phyloP scores from a whole-genome alignment of 1,140 invertebrate species.

The Periplaneta americana region DNA sequence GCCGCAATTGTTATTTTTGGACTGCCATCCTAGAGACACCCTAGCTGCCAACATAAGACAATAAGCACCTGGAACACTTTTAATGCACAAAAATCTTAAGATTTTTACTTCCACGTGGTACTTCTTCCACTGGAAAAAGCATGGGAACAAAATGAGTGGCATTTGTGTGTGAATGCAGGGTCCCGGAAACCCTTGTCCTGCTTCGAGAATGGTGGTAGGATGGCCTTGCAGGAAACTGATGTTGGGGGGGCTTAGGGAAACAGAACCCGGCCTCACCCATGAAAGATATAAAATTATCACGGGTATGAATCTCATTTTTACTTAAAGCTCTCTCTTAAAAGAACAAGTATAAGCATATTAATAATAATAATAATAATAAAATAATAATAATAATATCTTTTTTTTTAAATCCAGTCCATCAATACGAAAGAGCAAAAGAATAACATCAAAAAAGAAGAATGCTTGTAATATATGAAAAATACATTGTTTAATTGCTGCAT shows the following conservation, averaged over 20 bases:
- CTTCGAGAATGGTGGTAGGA: neutral
- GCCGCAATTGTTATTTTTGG: too few relatives aligned
- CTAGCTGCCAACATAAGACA: neutral
- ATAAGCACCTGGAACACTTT: neutral
- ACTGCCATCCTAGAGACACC: neutral
- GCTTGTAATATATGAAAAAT: slow-evolving; percentile 6
- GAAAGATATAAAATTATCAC: slow-evolving; percentile 5
- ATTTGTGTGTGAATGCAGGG: neutral
- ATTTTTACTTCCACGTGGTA: neutral
- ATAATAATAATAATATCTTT: neutral
- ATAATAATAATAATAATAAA: too few relatives aligned
- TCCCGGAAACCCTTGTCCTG: slow-evolving; percentile 3
- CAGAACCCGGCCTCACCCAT: neutral
- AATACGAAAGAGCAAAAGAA: slow-evolving; percentile 7
- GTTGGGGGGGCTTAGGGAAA: neutral
- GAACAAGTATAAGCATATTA: neutral
- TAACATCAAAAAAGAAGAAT: neutral
- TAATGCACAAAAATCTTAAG: neutral
- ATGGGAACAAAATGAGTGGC: neutral
- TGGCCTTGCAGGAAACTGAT: slow-evolving; percentile 5
- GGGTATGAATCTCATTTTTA: slow-evolving; percentile 18
- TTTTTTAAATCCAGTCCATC: slow-evolving; percentile 8
- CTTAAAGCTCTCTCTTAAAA: neutral
- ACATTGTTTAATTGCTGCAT: slow-evolving; percentile 9
- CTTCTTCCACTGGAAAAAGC: neutral